Evolutionary conservation across 2,888 invertebrate species (phyloP).

Genomic region (Amiota mariae): DNA sequence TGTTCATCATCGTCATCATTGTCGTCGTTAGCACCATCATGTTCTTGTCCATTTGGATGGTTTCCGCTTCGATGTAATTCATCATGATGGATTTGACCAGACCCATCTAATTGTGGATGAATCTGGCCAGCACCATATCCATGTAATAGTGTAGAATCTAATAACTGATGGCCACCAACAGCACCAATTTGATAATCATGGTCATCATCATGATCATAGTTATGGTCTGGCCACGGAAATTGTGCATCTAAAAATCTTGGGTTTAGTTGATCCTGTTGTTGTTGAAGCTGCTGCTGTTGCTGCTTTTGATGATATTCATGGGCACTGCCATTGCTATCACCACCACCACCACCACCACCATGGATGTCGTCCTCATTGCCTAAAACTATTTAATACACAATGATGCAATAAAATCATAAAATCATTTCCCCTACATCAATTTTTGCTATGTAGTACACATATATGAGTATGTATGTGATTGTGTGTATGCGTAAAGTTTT

Average conservation of each 20-base stretch:
- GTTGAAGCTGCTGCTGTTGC: background rate
- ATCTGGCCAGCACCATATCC: background rate
- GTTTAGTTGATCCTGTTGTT: background rate
- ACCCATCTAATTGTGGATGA: constrained; percentile 1
- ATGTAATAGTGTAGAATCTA: background rate
- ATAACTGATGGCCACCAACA: constrained; percentile 18
- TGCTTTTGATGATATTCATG: background rate
- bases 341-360: background rate
- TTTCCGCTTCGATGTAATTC: constrained; percentile 21
- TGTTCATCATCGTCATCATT: constrained; percentile 38
- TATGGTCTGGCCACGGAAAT: constrained; percentile 29
- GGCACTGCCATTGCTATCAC: background rate
- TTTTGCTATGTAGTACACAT: background rate
- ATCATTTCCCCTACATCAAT: background rate
- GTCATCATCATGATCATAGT: constrained; percentile 37
- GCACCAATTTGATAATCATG: constrained; percentile 20
- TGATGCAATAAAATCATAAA: background rate
- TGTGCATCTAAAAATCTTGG: background rate
- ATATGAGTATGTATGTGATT: constrained; percentile 3
- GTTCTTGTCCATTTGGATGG: constrained; percentile 33
- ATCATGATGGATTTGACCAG: constrained; percentile 33
- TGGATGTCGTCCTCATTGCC: constrained; percentile 14
- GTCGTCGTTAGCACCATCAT: constrained; percentile 9
- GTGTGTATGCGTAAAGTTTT: constrained; percentile 13
- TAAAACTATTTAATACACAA: background rate